Conservation (phyloP, 2,888 invertebrate species). For the Melanargia galathea region DNA sequence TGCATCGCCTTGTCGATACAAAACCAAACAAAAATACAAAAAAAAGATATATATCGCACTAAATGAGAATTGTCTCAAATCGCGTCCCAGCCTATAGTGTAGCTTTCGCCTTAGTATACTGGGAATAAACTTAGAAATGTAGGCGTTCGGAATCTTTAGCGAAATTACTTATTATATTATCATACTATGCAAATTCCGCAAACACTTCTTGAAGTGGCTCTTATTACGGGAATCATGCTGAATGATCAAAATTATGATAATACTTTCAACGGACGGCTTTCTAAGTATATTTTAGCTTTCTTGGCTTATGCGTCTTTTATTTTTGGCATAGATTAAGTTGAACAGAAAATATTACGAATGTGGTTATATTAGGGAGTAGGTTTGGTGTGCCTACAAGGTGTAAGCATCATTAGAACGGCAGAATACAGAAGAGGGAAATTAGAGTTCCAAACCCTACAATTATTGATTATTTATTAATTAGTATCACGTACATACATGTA, state of each 20-base stretch:
- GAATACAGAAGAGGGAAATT: no score
- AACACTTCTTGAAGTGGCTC: slow-evolving; percentile 11
- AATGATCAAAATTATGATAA: slow-evolving; percentile 24
- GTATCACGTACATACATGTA: no score
- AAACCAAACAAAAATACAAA: no score
- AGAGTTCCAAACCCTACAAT: no score
- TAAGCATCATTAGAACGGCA: no score
- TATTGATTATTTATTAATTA: no score
- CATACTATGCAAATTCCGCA: slow-evolving; percentile 27
- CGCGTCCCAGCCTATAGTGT: not conserved
- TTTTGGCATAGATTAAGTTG: not conserved
- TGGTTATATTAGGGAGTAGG: no score
- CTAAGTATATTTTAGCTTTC: slow-evolving; percentile 3
- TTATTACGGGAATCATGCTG: slow-evolving; percentile 16
- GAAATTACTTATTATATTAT: slow-evolving; percentile 30
- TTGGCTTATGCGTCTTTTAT: not conserved
- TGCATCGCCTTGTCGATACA: no score
- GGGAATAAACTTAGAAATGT: slow-evolving; percentile 41
- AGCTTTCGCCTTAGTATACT: slow-evolving; percentile 8
- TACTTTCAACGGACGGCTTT: not conserved
- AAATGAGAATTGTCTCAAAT: not conserved
- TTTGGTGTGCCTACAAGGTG: no score
- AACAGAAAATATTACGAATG: no score
- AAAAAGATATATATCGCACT: not conserved
- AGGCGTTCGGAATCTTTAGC: slow-evolving; percentile 22